Percentiles rank a stretch among this genome's conserved stretches.
These are phyloP conservation scores for Cryptophagus acutangulus DNA, from an alignment of 2,888 invertebrate species.

Conservation along the genomic window DNA sequence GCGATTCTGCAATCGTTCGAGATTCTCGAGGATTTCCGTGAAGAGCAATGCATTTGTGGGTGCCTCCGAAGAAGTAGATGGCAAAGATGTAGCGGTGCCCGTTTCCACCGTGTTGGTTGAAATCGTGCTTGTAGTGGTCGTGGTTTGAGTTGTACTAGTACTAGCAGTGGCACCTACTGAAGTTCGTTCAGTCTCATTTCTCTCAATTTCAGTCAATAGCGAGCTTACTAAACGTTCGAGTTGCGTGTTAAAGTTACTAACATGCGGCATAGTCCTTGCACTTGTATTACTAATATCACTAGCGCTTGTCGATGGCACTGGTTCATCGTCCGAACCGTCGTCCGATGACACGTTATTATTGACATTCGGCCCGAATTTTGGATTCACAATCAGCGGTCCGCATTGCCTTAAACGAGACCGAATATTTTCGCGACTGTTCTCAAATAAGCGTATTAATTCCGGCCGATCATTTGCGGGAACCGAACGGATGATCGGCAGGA, in stretches of 20 bases:
- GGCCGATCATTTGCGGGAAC: constrained; percentile 35
- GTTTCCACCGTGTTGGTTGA: background rate
- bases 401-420: constrained; percentile 31
- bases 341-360: constrained; percentile 34
- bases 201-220: constrained; percentile 33
- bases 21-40: background rate
- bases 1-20: background rate
- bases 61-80: background rate
- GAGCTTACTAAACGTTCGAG: constrained; percentile 35
- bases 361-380: no score
- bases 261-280: no score
- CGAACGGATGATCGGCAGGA: constrained; percentile 36
- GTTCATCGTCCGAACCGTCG: constrained; percentile 38
- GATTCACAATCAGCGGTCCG: constrained; percentile 19
- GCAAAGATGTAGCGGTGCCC: background rate
- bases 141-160: constrained; percentile 12
- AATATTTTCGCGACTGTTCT: constrained; percentile 33
- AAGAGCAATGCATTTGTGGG: background rate
- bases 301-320: background rate
- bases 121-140: constrained; percentile 2
- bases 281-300: background rate
- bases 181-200: constrained; percentile 19
- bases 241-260: constrained; percentile 34
- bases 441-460: constrained; percentile 36
- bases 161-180: background rate